Base-by-base conservation (phyloP, 1,140 invertebrate genomes). In the Thaumetopoea pityocampa region DNA sequence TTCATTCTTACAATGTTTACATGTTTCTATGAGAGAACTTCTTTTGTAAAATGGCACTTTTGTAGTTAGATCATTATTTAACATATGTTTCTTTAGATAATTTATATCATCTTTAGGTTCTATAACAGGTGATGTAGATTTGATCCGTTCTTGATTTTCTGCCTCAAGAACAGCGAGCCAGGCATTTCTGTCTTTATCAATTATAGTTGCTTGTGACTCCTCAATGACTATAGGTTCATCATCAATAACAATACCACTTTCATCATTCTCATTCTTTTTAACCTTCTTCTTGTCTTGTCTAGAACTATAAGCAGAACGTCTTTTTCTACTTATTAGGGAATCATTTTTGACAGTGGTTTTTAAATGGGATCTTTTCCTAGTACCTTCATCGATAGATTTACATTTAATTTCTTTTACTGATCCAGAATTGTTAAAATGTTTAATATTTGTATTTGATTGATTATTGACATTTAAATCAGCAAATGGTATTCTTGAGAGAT, bases 171-270 rank as follows among this genome's bases (percentile, higher is more conserved):
- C 57, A 37, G 71, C 66, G 12, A 60, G 46, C 44, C 58, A 67
- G 28, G 73, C 69, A 5, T 57, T 19, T 49, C 44, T 55, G 54
- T 82, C 74, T 52, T 79, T 82, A 57, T 79, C 72, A 41, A 71
- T 11, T 19, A 41, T 37, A 17, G 50, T 29, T 34, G 26, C 64
- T 37, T 63, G 55, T 29, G 55, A 54, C 38, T 68, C 69, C 37
- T 69, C 53, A 32, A 81, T 66, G 4, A 58, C 24, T 34, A 59
- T 61, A 17, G 28, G 24, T 5, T 69, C 63, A 61, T 72, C 60
- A 58, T 76, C 67, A 38, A 60, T 46, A 16, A 56, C 55, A 33
- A 70, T 69, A 7, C 66, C 72, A 69, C 63, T 76, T 35, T 79
- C 67, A 55, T 67, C 58, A 35, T 58, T 57, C 7, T 70, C 56